Evolutionary conservation across 2,113 vertebrate species (phyloP), one percentile per base, ranked within the genome.

Genomic region (Scomber colias): DNA sequence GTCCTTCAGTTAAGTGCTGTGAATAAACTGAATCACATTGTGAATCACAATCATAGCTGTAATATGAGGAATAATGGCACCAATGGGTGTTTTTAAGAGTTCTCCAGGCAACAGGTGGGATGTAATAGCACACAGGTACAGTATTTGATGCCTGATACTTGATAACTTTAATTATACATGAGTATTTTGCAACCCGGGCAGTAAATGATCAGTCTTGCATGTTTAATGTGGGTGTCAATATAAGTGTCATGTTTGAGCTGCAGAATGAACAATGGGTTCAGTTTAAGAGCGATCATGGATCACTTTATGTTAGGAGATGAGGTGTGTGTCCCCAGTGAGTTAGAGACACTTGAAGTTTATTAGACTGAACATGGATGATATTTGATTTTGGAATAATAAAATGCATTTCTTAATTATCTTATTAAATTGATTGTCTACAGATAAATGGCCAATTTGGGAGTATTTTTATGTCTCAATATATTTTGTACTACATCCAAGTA

Each of bases 151-250:
- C 45, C 45, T 17, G 45, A 3, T 19, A 3, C 62, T 73, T 54
- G 31, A 61, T 56, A 45, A 30, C 14, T 67, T 74, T 50, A 65
- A 81, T 77, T 75, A 73, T 48, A 19, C 31, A 10, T 55, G 30
- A 59, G 51, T 14, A 30, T 3, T 57, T 14, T 56, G 66, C 13
- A 64, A 24, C 30, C 57, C 35, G 55, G 48, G 35, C 19, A 2
- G 11, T 46, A 48, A 49, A 40, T 24, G 10, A 60, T 44, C 27
- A 5, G 15, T 4, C 11, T n/a, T 13, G 57, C 7, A 8, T 77
- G 57, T 44, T 44, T 77, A 45, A 35, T 53, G 73, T 64, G 24
- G 12, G 27, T 5, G 45, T 86, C 44, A 59, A 31, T 65, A 46
- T 8, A 24, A 44, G 27, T 4, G 67, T 17, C 56, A 50, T 9